Evolutionary conservation across 2,888 invertebrate genomes (phyloP), one percentile per base, ranked within the genome.

Genomic region (Aspidiotus rigidus): DNA sequence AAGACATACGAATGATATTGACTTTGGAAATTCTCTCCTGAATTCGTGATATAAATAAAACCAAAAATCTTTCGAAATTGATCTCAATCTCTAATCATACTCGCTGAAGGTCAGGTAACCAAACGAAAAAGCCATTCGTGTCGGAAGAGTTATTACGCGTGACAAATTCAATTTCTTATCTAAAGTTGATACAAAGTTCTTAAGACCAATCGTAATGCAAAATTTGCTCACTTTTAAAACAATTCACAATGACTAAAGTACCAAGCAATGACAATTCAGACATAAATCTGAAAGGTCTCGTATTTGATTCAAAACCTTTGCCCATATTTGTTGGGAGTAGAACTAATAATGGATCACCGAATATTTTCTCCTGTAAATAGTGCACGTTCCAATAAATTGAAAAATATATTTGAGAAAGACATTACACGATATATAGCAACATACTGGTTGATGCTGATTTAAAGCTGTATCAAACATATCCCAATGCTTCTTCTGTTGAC

Each of bases 231-330:
- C 80, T 81, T 71, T 82, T 77, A 75, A 83, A 83, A 71, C 83
- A 79, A 64, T 83, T 82, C 39, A 85, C 80, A 11, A 82, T 84
- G 0, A 87, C 82, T 54, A 89, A 84, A 77, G 85, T 86, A 1
- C 87, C 86, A 64, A 90, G 81, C 70, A 81, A 82, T 13, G 85
- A 82, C 70, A 90, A 79, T 72, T 86, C 82, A 61, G 83, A 80
- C 74, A 84, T 83, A 88, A 89, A 90, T 75, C 87, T 86, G 73
- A 85, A 83, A 73, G 84, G 81, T 60, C 89, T 80, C 28, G 71
- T 71, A 62, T 73, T 71, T 49, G 73, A 69, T 63, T 72, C 72
- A 57, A 70, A 72, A 56, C 71, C 61, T 55, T 72, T 72, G 7
- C 73, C 73, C 40, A 71, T 72, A 57, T 80, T 80, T 8, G 83